Evolutionary conservation across 1,140 invertebrate species (phyloP).

Genomic region (Adoxophyes honmai): DNA sequence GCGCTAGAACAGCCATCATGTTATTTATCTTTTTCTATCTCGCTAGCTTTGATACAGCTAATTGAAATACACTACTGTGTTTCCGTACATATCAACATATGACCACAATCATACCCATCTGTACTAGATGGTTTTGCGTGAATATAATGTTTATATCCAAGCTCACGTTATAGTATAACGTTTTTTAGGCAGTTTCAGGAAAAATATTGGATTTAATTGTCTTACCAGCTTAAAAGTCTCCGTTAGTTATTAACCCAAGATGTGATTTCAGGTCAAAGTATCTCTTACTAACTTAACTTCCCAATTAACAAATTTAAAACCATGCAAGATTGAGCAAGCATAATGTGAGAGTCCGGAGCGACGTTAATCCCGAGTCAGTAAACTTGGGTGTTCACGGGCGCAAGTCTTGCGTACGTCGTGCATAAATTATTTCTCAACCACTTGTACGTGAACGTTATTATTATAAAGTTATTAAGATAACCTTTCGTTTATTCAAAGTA

Average conservation of each 20-base stretch:
- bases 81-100: too few relatives aligned
- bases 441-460: constrained; percentile 16
- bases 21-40: too few relatives aligned
- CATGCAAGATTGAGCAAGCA: constrained; percentile 47
- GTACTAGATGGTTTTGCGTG: background rate
- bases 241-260: too few relatives aligned
- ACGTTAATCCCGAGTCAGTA: constrained; percentile 35
- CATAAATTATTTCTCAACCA: constrained; percentile 28
- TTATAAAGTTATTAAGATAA: background rate
- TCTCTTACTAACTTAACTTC: constrained; percentile 29
- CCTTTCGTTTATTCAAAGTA: too few relatives aligned
- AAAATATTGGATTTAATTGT: too few relatives aligned
- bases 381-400: constrained; percentile 26
- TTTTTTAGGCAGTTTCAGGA: background rate
- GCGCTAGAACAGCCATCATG: too few relatives aligned
- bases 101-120: too few relatives aligned
- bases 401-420: constrained; percentile 18
- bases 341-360: constrained; percentile 40
- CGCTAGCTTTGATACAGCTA: too few relatives aligned
- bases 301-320: constrained; percentile 33
- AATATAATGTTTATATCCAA: background rate
- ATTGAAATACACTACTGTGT: too few relatives aligned
- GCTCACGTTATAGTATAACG: background rate
- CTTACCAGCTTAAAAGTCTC: too few relatives aligned
- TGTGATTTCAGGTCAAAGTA: background rate